Conservation (phyloP, 2,797 vertebrate genomes). For the Malurus splendens region DNA sequence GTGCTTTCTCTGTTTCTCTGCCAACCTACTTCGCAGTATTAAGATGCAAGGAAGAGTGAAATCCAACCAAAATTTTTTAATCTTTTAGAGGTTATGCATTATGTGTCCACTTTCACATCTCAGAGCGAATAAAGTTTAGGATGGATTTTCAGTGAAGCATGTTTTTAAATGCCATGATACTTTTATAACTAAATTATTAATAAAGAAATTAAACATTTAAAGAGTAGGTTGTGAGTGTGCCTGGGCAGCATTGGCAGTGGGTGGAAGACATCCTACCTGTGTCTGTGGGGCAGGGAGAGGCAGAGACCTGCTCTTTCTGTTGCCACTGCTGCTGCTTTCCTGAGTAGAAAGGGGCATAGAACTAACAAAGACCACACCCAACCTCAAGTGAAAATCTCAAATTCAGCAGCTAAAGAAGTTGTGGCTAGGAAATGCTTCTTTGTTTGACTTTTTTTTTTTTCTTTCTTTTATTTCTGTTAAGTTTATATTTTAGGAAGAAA, state of each 20-base stretch:
- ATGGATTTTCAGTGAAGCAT: constrained; percentile 8
- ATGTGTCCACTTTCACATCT: constrained; percentile 12
- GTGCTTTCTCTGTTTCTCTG: neutral
- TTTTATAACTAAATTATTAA: constrained; percentile 37
- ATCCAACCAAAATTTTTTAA: neutral
- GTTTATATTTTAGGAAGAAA: neutral
- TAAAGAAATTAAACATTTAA: constrained; percentile 32
- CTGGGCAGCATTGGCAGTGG: neutral
- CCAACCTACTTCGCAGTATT: neutral
- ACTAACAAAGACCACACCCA: neutral
- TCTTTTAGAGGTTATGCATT: constrained; percentile 29
- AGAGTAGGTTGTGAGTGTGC: neutral
- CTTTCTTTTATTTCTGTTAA: neutral
- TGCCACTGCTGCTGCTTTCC: neutral
- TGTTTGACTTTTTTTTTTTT: neutral
- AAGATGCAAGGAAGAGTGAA: constrained; percentile 4
- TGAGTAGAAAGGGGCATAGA: neutral
- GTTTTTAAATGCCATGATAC: constrained; percentile 13
- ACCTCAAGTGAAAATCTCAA: neutral
- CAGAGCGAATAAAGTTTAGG: neutral
- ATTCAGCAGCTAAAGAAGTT: neutral
- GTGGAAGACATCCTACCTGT: neutral
- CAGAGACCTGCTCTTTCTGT: neutral
- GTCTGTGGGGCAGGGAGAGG: fast-evolving
- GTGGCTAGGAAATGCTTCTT: neutral